Conservation (phyloP, 2,797 vertebrate genomes). For the Graptemys geographica region DNA sequence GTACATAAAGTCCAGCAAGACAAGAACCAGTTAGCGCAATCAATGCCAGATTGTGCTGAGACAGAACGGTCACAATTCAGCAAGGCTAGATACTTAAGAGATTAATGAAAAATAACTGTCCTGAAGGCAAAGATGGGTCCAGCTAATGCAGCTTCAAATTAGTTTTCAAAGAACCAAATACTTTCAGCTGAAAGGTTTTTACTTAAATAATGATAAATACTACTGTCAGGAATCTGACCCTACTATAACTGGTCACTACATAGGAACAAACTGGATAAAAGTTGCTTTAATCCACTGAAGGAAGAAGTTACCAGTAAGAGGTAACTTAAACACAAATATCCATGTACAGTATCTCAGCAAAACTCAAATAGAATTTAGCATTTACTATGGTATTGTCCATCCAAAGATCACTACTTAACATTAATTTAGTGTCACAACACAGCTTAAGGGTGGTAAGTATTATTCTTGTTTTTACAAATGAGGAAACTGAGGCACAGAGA, state of each 20-base stretch:
- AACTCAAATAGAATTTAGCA: neutral
- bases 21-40: neutral
- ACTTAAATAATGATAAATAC: neutral
- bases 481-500: neutral
- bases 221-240: neutral
- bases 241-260: neutral
- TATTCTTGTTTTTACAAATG: neutral
- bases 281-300: neutral
- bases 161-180: neutral
- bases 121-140: neutral
- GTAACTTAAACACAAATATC: neutral
- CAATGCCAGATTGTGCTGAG: neutral
- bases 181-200: neutral
- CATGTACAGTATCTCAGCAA: neutral
- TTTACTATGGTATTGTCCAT: neutral
- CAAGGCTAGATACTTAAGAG: neutral
- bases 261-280: accelerated
- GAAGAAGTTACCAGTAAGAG: neutral
- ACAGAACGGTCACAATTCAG: neutral
- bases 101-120: neutral
- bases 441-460: neutral
- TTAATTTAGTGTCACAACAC: neutral
- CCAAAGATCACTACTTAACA: neutral
- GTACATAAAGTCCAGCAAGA: neutral
- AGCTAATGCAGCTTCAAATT: neutral